Conservation (phyloP, 2,888 invertebrate species). For the Cryptops parisi region DNA sequence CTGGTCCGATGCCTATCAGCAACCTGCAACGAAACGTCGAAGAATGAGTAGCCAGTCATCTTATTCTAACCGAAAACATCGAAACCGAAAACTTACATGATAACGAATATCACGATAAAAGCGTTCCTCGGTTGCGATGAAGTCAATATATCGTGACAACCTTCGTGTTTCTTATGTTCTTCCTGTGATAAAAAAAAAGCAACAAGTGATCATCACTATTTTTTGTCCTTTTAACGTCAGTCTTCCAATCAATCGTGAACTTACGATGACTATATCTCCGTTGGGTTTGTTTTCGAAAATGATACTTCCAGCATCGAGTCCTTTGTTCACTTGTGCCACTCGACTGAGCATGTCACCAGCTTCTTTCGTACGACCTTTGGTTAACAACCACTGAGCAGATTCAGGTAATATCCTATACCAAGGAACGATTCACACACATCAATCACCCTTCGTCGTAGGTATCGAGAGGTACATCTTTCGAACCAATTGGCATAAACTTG, state of each 20-base stretch:
- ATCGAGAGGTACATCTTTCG: too few species aligned
- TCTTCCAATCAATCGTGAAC: not conserved
- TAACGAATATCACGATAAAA: conserved; percentile 10
- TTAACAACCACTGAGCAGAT: conserved; percentile 10
- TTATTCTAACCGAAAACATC: not conserved
- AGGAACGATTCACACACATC: too few species aligned
- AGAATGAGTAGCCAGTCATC: not conserved
- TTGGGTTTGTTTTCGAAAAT: conserved; percentile 9
- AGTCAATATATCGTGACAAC: not conserved
- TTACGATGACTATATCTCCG: not conserved
- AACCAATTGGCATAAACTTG: too few species aligned
- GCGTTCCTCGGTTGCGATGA: conserved; percentile 7
- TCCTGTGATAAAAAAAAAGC: not conserved
- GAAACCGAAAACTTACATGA: conserved; percentile 4
- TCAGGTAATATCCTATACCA: conserved; percentile 10
- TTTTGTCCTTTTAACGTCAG: not conserved
- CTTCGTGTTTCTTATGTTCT: not conserved
- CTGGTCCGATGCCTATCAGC: conserved; percentile 5
- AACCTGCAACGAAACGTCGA: not conserved
- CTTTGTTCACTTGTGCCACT: conserved; percentile 11
- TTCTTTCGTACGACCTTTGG: conserved; percentile 11
- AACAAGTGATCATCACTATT: not conserved
- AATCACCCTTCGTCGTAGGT: too few species aligned
- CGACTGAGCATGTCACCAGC: conserved; percentile 9
- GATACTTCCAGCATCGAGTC: conserved; percentile 7